Conservation (phyloP, 2,888 invertebrate genomes). For the Apamea sordens region DNA sequence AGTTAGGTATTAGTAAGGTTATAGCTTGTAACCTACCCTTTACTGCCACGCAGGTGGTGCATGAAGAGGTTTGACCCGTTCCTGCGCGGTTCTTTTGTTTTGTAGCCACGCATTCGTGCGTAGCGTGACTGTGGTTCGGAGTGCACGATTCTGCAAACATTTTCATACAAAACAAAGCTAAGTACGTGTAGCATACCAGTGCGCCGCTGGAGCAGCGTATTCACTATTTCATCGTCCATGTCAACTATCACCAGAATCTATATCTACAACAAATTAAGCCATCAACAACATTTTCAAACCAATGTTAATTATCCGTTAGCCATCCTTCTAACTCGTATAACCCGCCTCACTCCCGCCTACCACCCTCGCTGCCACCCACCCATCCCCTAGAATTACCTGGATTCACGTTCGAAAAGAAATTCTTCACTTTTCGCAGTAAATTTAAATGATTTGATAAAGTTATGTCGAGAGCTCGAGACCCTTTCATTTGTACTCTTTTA, state of each 20-base stretch:
- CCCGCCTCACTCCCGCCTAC: neutral
- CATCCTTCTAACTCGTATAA: constrained; percentile 24
- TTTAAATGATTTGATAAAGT: constrained; percentile 77
- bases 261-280: neutral
- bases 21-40: neutral
- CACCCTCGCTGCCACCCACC: constrained; percentile 39
- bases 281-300: neutral
- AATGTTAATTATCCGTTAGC: constrained; percentile 1
- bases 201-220: neutral
- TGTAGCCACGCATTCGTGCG: neutral
- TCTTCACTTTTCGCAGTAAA: constrained; percentile 71
- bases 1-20: neutral
- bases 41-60: neutral
- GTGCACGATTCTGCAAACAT: neutral
- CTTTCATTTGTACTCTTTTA: constrained; percentile 51
- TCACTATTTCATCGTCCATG: neutral
- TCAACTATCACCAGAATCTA: neutral
- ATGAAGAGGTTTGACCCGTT: neutral
- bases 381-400: constrained; percentile 70
- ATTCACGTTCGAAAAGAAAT: constrained; percentile 71
- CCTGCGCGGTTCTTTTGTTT: neutral
- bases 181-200: neutral
- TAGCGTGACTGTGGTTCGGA: neutral
- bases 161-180: neutral
- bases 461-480: constrained; percentile 45